Evolutionary conservation across 2,113 vertebrate species (phyloP).

Genomic region (Addax nasomaculatus): DNA sequence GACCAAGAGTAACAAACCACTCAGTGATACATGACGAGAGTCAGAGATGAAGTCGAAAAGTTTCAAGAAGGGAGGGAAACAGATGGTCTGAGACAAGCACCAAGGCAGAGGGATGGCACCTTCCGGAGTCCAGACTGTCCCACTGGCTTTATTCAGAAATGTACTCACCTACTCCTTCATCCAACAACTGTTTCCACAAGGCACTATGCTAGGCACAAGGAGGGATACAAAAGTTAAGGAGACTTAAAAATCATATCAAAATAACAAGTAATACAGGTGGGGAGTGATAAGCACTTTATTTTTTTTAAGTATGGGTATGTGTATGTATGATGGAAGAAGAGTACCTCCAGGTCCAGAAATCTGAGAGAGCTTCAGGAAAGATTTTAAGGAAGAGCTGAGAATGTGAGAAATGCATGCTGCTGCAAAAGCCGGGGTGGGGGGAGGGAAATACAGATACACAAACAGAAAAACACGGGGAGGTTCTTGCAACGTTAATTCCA

Average conservation of each 20-base stretch:
- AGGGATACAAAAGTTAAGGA: background rate
- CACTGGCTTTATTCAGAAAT: background rate
- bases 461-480: slow-evolving; percentile 21
- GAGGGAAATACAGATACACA: background rate
- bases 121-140: background rate
- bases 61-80: background rate
- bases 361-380: background rate
- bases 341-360: background rate
- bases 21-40: background rate
- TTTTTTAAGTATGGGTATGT: background rate
- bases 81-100: background rate
- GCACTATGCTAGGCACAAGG: background rate
- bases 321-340: background rate
- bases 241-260: background rate
- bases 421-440: background rate
- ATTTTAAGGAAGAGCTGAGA: background rate
- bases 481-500: slow-evolving; percentile 33
- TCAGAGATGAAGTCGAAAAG: background rate
- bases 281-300: background rate
- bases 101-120: background rate
- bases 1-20: background rate
- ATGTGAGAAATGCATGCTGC: background rate
- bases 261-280: background rate
- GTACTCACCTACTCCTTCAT: background rate
- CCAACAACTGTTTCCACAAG: background rate